Conservation (phyloP, 2,888 invertebrate genomes). For the Deilephila elpenor region DNA sequence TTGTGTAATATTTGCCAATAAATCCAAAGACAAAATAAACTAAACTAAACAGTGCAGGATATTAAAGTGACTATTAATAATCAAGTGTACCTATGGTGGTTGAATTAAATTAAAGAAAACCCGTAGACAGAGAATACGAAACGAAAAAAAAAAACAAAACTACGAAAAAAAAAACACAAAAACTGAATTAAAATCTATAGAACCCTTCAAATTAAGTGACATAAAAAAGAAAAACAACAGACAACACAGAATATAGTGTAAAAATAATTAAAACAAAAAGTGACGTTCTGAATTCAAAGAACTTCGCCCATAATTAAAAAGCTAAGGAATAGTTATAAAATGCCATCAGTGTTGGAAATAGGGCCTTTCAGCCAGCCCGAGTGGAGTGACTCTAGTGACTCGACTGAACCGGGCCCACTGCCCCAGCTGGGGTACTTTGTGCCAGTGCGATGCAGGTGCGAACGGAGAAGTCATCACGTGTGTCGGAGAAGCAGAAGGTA, state of each 20-base stretch:
- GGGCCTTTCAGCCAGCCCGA: conserved; percentile 77
- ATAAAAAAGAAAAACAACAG: background rate
- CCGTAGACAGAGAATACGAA: background rate
- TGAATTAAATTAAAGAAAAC: background rate
- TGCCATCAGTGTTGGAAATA: conserved; percentile 74
- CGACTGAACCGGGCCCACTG: conserved; percentile 68
- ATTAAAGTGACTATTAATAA: background rate
- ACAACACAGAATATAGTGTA: too few species aligned
- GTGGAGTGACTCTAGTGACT: conserved; percentile 80
- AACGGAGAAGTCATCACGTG: conserved; percentile 70
- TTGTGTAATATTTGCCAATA: background rate
- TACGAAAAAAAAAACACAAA: too few species aligned
- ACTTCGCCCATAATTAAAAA: conserved; percentile 29
- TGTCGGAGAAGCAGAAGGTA: conserved; percentile 82
- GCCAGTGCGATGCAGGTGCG: conserved; percentile 80
- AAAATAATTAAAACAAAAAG: background rate
- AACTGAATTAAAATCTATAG: background rate
- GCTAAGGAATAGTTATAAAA: conserved; percentile 41
- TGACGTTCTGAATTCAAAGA: background rate
- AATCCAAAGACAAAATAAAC: background rate
- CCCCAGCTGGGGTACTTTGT: conserved; percentile 86
- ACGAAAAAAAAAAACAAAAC: too few species aligned
- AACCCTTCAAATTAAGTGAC: background rate
- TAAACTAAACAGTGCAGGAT: background rate
- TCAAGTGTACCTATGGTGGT: background rate